phyloP scores from a whole-genome alignment of 2,888 invertebrate genomes.

The Hedychridium roseum region DNA sequence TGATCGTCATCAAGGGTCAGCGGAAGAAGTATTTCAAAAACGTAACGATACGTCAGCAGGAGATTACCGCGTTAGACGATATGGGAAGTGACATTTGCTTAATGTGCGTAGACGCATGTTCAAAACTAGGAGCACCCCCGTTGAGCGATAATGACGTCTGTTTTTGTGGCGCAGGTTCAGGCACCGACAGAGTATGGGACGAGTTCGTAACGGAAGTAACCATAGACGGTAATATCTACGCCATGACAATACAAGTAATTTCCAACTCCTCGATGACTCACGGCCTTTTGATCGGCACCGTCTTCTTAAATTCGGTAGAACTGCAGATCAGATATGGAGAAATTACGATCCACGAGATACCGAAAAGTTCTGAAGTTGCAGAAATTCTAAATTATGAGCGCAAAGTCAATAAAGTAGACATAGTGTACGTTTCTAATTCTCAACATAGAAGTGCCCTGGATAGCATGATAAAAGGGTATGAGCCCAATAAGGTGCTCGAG shows the following conservation, averaged over 20 bases:
- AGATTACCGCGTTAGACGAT: background rate
- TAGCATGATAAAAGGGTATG: background rate
- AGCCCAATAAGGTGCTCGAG: background rate
- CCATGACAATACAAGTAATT: background rate
- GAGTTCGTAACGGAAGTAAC: background rate
- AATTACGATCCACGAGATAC: background rate
- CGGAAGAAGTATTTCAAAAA: too few relatives aligned
- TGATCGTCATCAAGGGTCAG: too few relatives aligned
- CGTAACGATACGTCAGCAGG: too few relatives aligned
- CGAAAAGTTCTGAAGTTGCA: background rate
- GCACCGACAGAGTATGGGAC: background rate
- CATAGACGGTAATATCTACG: background rate
- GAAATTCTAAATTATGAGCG: background rate
- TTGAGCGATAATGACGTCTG: background rate
- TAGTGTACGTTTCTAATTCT: background rate
- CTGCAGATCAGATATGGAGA: background rate
- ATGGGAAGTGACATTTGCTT: conserved; percentile 2
- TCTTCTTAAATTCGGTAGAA: background rate
- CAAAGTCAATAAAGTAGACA: background rate
- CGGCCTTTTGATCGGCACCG: background rate
- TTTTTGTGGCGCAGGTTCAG: background rate
- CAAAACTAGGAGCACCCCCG: background rate
- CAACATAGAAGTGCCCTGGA: background rate
- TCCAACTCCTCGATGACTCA: background rate
- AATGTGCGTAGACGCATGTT: background rate